phyloP scores from a whole-genome alignment of 2,797 vertebrate genomes.

The Intellagama lesueurii region DNA sequence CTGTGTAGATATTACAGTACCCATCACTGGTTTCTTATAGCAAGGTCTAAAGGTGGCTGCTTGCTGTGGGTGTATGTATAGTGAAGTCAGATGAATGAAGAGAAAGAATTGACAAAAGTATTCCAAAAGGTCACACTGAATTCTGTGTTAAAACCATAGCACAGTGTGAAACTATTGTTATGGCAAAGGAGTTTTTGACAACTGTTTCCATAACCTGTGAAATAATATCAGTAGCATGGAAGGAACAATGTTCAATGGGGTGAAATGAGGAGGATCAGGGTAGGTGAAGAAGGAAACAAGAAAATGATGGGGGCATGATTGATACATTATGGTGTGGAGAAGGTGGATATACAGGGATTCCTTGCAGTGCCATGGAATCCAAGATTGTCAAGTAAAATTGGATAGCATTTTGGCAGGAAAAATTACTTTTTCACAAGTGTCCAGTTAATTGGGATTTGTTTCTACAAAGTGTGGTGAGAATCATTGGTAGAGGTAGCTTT shows the following conservation, averaged over 20 bases:
- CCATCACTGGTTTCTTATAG: too few relatives aligned
- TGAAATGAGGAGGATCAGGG: background rate
- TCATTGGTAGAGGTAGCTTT: background rate
- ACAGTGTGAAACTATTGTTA: too few relatives aligned
- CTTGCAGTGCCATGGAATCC: too few relatives aligned
- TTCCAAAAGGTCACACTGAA: background rate
- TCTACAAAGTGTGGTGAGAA: too few relatives aligned
- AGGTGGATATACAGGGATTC: background rate
- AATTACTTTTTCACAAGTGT: too few relatives aligned
- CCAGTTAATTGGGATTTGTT: too few relatives aligned
- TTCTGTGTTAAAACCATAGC: background rate
- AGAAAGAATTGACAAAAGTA: too few relatives aligned
- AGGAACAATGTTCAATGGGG: background rate
- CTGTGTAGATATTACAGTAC: background rate
- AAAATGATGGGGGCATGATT: background rate
- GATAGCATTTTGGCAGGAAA: too few relatives aligned
- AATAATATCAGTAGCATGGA: background rate
- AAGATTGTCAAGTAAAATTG: too few relatives aligned
- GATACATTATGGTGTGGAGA: background rate
- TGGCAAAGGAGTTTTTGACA: background rate
- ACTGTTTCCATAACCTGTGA: background rate
- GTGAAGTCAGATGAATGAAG: background rate
- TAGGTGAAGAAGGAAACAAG: background rate
- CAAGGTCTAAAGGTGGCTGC: background rate
- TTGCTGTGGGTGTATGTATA: background rate